A percentile compares a stretch with the other conserved stretches of the same genome.
These are phyloP conservation scores for Pteronotus mesoamericanus DNA, from an alignment of 2,797 vertebrate genomes.

Conservation along the genomic window DNA sequence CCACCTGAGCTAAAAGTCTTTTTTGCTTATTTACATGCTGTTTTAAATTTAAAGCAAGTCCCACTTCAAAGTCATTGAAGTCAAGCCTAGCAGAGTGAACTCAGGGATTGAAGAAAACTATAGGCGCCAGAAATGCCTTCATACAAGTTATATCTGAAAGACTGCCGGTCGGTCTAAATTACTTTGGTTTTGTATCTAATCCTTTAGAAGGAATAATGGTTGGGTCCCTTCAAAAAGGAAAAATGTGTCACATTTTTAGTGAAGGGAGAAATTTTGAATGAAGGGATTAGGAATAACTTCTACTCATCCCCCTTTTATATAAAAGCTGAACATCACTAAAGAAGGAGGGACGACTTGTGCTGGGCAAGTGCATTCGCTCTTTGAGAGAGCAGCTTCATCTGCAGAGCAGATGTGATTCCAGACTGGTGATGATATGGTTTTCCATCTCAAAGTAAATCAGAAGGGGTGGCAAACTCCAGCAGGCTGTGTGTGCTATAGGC, in stretches of 20 bases:
- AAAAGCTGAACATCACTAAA: not conserved
- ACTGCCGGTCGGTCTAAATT: not conserved
- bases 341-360: not conserved
- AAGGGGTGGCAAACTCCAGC: not conserved
- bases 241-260: not conserved
- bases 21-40: slow-evolving; percentile 15
- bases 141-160: not conserved
- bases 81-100: not conserved
- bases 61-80: not conserved
- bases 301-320: not conserved
- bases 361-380: not conserved
- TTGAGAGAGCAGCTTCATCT: not conserved
- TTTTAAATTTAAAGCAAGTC: slow-evolving; percentile 42
- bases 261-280: not conserved
- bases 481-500: not conserved
- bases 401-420: not conserved
- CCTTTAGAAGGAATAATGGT: not conserved
- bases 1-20: not conserved
- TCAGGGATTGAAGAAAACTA: not conserved
- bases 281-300: not conserved
- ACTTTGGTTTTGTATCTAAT: not conserved
- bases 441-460: not conserved
- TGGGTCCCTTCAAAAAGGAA: not conserved
- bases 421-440: not conserved
- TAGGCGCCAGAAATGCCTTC: not conserved